phyloP scores from a whole-genome alignment of 30 jellyfish, hydroid and myxozoan species.

The Aurelia aurita complex sp. Pacific region DNA sequence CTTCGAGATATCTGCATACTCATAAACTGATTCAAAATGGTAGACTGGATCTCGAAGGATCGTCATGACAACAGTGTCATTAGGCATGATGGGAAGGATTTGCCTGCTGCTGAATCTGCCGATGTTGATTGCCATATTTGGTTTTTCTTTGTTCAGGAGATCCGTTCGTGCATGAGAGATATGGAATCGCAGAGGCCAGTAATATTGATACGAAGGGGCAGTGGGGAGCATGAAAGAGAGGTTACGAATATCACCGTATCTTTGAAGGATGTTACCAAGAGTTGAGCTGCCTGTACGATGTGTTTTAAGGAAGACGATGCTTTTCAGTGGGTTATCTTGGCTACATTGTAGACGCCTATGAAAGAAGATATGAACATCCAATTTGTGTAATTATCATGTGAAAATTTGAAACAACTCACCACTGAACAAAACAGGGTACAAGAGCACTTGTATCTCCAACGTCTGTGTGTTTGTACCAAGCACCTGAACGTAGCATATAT shows the following conservation, averaged over 20 bases:
- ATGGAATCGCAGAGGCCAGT: slow-evolving; percentile 97
- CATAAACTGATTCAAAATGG: slow-evolving; percentile 88
- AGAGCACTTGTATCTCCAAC: too few relatives aligned
- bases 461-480: too few relatives aligned
- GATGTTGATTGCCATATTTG: slow-evolving; percentile 79
- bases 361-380: not conserved
- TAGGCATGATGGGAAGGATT: slow-evolving; percentile 69
- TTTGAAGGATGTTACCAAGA: slow-evolving; percentile 76
- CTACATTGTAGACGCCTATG: slow-evolving; percentile 71
- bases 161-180: slow-evolving; percentile 80
- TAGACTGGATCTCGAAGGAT: slow-evolving; percentile 83
- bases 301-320: slow-evolving; percentile 78
- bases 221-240: slow-evolving; percentile 79
- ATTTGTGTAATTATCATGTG: too few relatives aligned
- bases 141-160: slow-evolving; percentile 78
- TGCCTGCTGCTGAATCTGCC: slow-evolving; percentile 74
- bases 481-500: too few relatives aligned
- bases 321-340: slow-evolving; percentile 45
- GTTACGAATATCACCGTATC: slow-evolving; percentile 81
- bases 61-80: slow-evolving; percentile 72
- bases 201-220: slow-evolving; percentile 81
- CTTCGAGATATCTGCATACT: slow-evolving; percentile 75
- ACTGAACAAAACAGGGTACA: too few relatives aligned
- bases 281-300: slow-evolving; percentile 97
- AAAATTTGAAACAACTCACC: too few relatives aligned